These are phyloP conservation scores for Epinephelus coioides DNA, from an alignment of 2,797 vertebrate genomes.

Conservation along the genomic window DNA sequence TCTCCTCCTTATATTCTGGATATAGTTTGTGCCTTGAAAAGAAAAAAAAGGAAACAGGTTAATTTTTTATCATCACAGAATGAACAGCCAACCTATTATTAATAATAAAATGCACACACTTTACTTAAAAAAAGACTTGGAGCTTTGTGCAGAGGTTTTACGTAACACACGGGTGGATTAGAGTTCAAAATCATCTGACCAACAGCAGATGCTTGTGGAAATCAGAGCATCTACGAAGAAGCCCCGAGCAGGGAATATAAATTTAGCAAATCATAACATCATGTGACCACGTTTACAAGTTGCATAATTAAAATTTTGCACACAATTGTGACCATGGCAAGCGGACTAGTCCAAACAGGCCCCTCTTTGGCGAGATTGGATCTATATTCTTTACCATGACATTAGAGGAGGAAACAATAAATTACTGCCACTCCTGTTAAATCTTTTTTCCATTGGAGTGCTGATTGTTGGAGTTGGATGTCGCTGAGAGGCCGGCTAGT, in stretches of 20 bases:
- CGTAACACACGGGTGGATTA: not conserved
- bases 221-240: not conserved
- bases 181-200: not conserved
- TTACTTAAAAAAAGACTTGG: not conserved
- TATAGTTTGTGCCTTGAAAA: no score
- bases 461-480: constrained; percentile 43
- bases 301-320: not conserved
- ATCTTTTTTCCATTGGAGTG: constrained; percentile 35
- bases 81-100: not conserved
- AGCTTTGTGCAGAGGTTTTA: not conserved
- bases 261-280: not conserved
- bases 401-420: constrained; percentile 45
- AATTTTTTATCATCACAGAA: not conserved
- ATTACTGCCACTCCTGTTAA: constrained; percentile 25
- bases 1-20: no score
- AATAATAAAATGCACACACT: not conserved
- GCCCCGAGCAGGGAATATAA: not conserved
- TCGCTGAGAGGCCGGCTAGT: constrained; percentile 29
- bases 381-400: constrained; percentile 7
- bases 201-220: not conserved
- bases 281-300: not conserved
- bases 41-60: no score
- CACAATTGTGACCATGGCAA: not conserved
- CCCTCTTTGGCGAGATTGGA: not conserved
- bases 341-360: not conserved